Base-by-base conservation (phyloP, 2,888 invertebrate species). In the Formica aserva region DNA sequence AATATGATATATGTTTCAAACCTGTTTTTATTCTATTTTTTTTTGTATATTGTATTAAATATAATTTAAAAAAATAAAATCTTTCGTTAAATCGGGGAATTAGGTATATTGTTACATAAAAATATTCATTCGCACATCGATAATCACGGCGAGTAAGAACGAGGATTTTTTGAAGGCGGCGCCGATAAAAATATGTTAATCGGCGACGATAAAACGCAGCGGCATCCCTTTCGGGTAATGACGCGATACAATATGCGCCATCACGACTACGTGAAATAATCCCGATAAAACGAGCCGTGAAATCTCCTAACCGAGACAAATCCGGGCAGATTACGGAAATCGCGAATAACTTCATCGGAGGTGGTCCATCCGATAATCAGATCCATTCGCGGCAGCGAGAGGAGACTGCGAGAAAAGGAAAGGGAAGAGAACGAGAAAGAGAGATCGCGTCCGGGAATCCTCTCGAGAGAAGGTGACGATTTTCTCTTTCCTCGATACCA, bases 401-500 rank as follows among this genome's bases (percentile, higher is more conserved):
- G 57, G 57, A 66, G 38, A 38, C 15, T 52, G 67, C 41, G 77
- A 67, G 77, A 77, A 80, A 77, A 48, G 29, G 45, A 48, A 71
- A 57, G 29, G 41, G 41, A 15, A 57, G 66, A 29, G 32, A 41
- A 15, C 38, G 8, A 29, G 66, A 78, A 57, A 41, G 57, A 29
- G 71, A 81, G 48, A 29, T 62, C 55, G 45, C 32, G 52, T 29
- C 66, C n/a, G 55, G 35, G 82, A 85, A 83, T 85, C 85, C 76
- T 78, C 78, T 77, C 80, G 78, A 80, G 78, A 71, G 71, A 80
- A 60, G 78, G 66, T 77, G 77, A 65, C 83, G 83, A 82, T 84
- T 84, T 84, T 84, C 86, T 52, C 80, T 71, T 84, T 74, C 69
- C 83, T 83, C 80, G 67, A 48, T 75, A 72, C 84, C 69, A 74